These are phyloP conservation scores for Lepidocyrtoides sp. DNA, from an alignment of 2,888 invertebrate species.

Conservation along the genomic window DNA sequence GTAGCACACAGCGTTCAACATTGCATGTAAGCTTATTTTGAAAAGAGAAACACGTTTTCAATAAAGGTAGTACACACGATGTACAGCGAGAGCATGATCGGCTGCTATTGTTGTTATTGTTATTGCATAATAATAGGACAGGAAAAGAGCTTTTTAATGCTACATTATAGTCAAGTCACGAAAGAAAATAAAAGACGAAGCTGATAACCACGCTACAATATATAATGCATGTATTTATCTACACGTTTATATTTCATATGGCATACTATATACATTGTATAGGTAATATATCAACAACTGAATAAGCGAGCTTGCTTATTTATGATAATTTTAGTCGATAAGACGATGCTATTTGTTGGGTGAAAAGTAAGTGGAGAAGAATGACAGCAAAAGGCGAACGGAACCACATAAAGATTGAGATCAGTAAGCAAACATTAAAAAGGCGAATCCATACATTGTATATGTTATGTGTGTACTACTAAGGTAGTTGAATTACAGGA, in stretches of 20 bases:
- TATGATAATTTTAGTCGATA: slow-evolving; percentile 23
- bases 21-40: background rate
- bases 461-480: background rate
- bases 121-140: slow-evolving; percentile 47
- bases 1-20: background rate
- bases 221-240: background rate
- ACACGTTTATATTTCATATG: background rate
- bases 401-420: background rate
- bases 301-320: background rate
- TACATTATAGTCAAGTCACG: slow-evolving; percentile 29
- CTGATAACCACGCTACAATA: too few relatives aligned
- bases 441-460: background rate
- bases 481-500: too few relatives aligned
- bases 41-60: slow-evolving; percentile 29
- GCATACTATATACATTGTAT: background rate
- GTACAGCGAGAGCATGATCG: background rate
- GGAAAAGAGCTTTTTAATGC: slow-evolving; percentile 41
- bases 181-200: slow-evolving; percentile 21
- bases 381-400: background rate
- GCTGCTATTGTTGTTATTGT: slow-evolving; percentile 32
- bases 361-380: slow-evolving; percentile 31
- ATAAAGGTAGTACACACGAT: slow-evolving; percentile 17
- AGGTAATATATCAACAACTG: background rate
- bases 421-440: background rate
- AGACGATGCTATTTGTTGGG: background rate